These are phyloP conservation scores for Silurus glanis DNA, from an alignment of 2,113 vertebrate species.

Conservation along the genomic window DNA sequence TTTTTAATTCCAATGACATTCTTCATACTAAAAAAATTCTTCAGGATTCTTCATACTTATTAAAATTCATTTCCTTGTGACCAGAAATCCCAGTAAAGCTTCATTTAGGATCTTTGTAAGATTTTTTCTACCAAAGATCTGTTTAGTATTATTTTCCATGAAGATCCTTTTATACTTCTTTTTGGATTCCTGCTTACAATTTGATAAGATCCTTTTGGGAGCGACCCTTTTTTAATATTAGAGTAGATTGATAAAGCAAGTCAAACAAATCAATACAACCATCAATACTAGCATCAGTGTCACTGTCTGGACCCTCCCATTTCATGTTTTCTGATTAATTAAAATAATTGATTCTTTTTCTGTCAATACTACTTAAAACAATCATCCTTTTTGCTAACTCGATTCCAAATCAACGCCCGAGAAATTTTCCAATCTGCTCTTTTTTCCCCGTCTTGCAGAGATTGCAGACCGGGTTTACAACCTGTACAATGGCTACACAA, in stretches of 20 bases:
- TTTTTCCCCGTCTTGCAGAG: conserved; percentile 69
- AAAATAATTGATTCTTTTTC: neutral
- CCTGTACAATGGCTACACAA: conserved; percentile 97
- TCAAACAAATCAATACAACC: neutral
- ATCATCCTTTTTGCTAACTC: neutral
- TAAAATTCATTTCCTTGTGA: neutral
- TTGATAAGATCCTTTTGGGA: neutral
- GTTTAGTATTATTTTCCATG: neutral
- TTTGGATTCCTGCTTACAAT: neutral
- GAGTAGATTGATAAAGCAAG: neutral
- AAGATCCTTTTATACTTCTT: neutral
- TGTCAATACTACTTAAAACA: neutral
- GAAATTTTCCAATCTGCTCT: neutral
- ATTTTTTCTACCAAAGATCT: neutral
- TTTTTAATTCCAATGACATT: too few species aligned
- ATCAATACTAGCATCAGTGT: neutral
- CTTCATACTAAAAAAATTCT: neutral
- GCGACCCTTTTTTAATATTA: neutral
- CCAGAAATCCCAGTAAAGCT: neutral
- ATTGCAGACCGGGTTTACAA: conserved; percentile 97
- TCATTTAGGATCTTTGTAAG: neutral
- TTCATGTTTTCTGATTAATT: neutral
- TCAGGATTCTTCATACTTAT: neutral
- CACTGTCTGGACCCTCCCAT: neutral
- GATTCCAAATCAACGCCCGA: neutral